phyloP scores from a whole-genome alignment of 2,888 invertebrate genomes.

The Margaritifera margaritifera region DNA sequence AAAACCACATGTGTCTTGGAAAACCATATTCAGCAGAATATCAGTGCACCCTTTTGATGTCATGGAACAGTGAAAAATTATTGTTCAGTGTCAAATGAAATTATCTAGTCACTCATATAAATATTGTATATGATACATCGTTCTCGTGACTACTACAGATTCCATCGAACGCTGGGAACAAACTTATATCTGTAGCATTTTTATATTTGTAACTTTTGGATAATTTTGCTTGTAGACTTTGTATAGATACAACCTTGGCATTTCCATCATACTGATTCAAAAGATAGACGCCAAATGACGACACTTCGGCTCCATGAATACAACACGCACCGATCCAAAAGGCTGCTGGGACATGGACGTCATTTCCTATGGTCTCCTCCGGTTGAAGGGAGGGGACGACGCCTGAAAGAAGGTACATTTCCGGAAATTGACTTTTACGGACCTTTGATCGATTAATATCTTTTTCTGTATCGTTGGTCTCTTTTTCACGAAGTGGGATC shows the following conservation, averaged over 20 bases:
- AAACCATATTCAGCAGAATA: no score
- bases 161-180: conserved; percentile 58
- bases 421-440: conserved; percentile 32
- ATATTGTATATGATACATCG: conserved; percentile 47
- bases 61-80: no score
- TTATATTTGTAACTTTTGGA: conserved; percentile 45
- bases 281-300: conserved; percentile 59
- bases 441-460: conserved; percentile 18
- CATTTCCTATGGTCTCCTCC: conserved; percentile 52
- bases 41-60: no score
- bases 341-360: conserved; percentile 57
- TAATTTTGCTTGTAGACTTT: conserved; percentile 56
- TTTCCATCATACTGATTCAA: conserved; percentile 48
- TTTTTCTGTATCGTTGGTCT: conserved; percentile 15
- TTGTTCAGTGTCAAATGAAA: no score
- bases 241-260: conserved; percentile 51
- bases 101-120: no score
- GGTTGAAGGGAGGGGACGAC: conserved; percentile 39
- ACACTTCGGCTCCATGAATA: conserved; percentile 46
- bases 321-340: conserved; percentile 64
- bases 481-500: conserved; percentile 36
- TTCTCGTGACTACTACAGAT: conserved; percentile 53
- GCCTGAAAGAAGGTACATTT: conserved; percentile 41
- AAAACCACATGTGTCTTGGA: no score
- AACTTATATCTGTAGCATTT: conserved; percentile 41